Evolutionary conservation across 2,113 vertebrate species (phyloP).

Genomic region (Orcinus orca): DNA sequence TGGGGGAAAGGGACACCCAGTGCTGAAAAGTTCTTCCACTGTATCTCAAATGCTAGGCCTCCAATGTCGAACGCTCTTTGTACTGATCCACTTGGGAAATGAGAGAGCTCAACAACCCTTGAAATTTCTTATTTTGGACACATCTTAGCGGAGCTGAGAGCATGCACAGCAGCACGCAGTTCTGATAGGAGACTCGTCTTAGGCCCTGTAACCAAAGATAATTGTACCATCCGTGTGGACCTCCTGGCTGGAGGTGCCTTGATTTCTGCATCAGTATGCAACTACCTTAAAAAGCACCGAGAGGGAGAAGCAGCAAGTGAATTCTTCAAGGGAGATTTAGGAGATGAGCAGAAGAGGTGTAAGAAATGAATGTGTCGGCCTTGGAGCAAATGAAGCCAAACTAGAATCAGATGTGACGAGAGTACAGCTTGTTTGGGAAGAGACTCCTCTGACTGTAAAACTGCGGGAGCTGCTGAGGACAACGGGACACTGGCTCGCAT

Average conservation of each 20-base stretch:
- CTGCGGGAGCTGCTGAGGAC: background rate
- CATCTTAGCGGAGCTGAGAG: background rate
- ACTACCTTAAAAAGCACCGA: background rate
- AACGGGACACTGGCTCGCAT: background rate
- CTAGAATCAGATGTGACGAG: background rate
- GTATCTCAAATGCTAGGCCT: slow-evolving; percentile 50
- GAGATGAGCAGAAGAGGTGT: background rate
- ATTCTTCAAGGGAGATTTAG: background rate
- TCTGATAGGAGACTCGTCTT: background rate
- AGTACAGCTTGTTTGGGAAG: background rate
- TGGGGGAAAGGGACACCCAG: background rate
- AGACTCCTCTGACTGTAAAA: background rate
- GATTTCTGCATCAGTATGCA: slow-evolving; percentile 27
- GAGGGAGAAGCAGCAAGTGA: background rate
- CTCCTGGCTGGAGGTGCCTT: slow-evolving; percentile 42
- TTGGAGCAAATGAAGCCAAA: background rate
- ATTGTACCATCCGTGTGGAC: background rate
- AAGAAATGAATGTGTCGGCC: background rate
- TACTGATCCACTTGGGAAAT: slow-evolving; percentile 66
- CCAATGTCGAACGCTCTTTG: slow-evolving; percentile 62
- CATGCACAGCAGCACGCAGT: background rate
- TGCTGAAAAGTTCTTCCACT: slow-evolving; percentile 36
- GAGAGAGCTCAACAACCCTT: slow-evolving; percentile 52
- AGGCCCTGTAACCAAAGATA: background rate
- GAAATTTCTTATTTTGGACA: slow-evolving; percentile 64